Evolutionary conservation across 53 echinoderm and acorn worm genomes (phyloP).

Genomic region (Holothuria scabra): DNA sequence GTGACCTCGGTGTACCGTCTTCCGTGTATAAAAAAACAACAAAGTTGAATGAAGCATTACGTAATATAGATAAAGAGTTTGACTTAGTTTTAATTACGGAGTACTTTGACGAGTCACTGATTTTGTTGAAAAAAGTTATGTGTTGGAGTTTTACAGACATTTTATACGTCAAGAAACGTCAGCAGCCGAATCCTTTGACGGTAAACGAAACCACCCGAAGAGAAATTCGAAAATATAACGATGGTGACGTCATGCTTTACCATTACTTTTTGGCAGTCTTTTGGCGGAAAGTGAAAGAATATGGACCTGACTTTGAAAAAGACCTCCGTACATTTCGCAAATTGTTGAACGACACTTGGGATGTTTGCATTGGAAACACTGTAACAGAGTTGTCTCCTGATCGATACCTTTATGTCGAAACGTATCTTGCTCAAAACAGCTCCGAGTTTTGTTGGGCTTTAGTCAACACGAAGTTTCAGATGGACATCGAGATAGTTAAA

Average conservation of each 20-base stretch:
- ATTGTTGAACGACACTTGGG: constrained; percentile 26
- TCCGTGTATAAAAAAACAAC: no score
- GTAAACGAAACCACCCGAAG: constrained; percentile 33
- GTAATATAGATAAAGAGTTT: constrained; percentile 49
- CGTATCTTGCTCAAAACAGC: neutral
- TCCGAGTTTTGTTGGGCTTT: constrained; percentile 35
- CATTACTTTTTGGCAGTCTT: constrained; percentile 54
- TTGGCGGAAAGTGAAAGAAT: constrained; percentile 60
- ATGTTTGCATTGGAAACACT: constrained; percentile 37
- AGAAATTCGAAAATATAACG: constrained; percentile 57
- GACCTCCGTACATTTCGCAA: constrained; percentile 62
- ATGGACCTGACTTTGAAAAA: constrained; percentile 57
- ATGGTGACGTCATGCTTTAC: constrained; percentile 60
- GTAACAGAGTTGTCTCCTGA: constrained; percentile 4
- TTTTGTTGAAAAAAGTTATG: constrained; percentile 55
- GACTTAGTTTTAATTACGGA: constrained; percentile 64
- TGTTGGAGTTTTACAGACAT: constrained; percentile 68
- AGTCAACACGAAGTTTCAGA: constrained; percentile 29
- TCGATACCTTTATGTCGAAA: constrained; percentile 16
- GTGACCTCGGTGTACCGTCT: neutral
- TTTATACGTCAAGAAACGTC: constrained; percentile 62
- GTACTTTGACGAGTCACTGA: constrained; percentile 69
- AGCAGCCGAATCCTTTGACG: constrained; percentile 41
- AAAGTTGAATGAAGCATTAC: constrained; percentile 28
- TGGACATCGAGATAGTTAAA: constrained; percentile 34